phyloP scores from a whole-genome alignment of 2,797 vertebrate genomes.

The Epinephelus malabaricus region DNA sequence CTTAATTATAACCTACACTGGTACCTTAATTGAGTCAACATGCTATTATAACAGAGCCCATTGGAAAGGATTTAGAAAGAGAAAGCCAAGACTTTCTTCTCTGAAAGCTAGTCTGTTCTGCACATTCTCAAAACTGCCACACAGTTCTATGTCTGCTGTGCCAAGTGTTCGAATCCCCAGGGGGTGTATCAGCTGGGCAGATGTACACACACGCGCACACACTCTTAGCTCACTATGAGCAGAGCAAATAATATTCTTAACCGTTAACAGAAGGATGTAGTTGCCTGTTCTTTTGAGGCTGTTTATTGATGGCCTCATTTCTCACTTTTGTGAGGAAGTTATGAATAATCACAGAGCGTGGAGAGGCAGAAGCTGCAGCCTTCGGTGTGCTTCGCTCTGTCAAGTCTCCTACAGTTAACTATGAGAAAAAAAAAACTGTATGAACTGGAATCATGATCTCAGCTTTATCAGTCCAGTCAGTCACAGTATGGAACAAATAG shows the following conservation, averaged over 20 bases:
- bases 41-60: conserved; percentile 58
- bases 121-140: conserved; percentile 51
- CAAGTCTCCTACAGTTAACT: neutral
- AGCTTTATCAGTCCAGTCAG: neutral
- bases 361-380: conserved; percentile 2
- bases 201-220: conserved; percentile 13
- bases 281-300: neutral
- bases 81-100: conserved; percentile 60
- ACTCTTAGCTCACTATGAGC: conserved; percentile 2
- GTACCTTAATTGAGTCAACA: conserved; percentile 80
- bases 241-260: conserved; percentile 28
- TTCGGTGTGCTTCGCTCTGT: neutral
- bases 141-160: conserved; percentile 39
- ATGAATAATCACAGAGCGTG: conserved; percentile 10
- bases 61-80: conserved; percentile 44
- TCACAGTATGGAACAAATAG: neutral
- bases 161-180: conserved; percentile 70
- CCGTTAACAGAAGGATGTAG: conserved; percentile 9
- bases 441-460: neutral
- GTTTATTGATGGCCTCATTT: conserved; percentile 20
- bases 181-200: conserved; percentile 46
- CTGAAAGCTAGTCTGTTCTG: conserved; percentile 41
- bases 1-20: conserved; percentile 75
- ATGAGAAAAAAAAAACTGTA: neutral
- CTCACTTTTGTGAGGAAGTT: conserved; percentile 8